phyloP scores from a whole-genome alignment of 1,140 invertebrate species.

The Andrena cerasifolii region DNA sequence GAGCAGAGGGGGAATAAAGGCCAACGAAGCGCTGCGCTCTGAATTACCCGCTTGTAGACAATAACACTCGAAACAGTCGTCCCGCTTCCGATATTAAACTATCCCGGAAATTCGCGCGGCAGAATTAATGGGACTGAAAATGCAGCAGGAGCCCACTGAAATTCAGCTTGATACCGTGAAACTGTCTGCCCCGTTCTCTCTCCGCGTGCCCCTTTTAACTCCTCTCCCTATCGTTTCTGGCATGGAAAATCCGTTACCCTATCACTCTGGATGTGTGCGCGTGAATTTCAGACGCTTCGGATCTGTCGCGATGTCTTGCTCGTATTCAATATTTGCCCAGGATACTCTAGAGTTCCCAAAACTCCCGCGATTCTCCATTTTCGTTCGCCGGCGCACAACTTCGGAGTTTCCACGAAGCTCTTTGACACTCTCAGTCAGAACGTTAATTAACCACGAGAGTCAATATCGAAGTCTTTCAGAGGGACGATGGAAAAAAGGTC shows the following conservation, averaged over 20 bases:
- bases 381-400: no score
- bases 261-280: neutral
- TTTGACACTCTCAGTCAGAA: no score
- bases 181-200: slow-evolving; percentile 13
- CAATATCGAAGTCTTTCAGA: neutral
- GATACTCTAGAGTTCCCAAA: neutral
- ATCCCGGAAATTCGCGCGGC: slow-evolving; percentile 30
- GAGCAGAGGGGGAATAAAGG: neutral
- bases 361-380: no score
- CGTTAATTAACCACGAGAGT: neutral
- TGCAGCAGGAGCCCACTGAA: neutral
- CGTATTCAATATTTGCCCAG: neutral
- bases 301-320: neutral
- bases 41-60: slow-evolving; percentile 45
- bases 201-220: neutral
- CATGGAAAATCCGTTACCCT: slow-evolving; percentile 22
- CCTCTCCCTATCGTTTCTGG: slow-evolving; percentile 8
- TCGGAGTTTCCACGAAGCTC: no score
- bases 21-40: neutral
- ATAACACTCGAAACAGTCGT: slow-evolving; percentile 41
- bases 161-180: slow-evolving; percentile 32
- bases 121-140: slow-evolving; percentile 43
- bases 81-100: slow-evolving; percentile 56
- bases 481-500: no score
- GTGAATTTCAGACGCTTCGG: neutral